These are phyloP conservation scores for Trichopoda pennipes DNA, from an alignment of 2,888 invertebrate species.

Conservation along the genomic window DNA sequence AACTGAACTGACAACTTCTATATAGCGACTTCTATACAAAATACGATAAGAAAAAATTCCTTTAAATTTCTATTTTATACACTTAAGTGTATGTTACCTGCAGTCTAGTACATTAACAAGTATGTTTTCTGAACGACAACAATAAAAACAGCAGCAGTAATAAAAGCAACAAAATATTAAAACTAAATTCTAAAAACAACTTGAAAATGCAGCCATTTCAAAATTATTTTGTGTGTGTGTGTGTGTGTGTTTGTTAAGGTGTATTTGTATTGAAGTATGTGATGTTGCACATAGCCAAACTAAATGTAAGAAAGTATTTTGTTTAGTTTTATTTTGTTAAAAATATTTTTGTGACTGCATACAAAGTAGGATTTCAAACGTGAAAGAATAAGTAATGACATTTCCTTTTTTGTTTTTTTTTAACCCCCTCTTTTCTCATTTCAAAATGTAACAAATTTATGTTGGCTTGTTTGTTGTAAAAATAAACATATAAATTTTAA, in stretches of 20 bases:
- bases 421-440: background rate
- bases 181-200: conserved; percentile 36
- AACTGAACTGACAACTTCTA: too few relatives aligned
- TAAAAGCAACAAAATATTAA: conserved; percentile 14
- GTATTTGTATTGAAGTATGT: background rate
- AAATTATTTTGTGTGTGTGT: background rate
- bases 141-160: conserved; percentile 23
- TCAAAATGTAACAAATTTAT: background rate
- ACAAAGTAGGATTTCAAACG: conserved; percentile 64
- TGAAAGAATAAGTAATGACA: conserved; percentile 63
- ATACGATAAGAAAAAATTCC: conserved; percentile 6
- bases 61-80: conserved; percentile 1
- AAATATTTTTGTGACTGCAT: conserved; percentile 64
- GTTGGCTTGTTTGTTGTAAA: conserved; percentile 5
- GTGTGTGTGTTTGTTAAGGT: too few relatives aligned
- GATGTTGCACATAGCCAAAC: conserved; percentile 1
- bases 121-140: conserved; percentile 59
- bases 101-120: conserved; percentile 48
- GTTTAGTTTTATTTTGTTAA: conserved; percentile 51
- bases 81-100: conserved; percentile 48
- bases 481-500: conserved; percentile 24
- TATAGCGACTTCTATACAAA: too few relatives aligned
- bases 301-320: conserved; percentile 33
- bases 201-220: conserved; percentile 24
- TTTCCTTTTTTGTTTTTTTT: conserved; percentile 31